Conservation (phyloP, 2,888 invertebrate species). For the Periphyllus acericola region DNA sequence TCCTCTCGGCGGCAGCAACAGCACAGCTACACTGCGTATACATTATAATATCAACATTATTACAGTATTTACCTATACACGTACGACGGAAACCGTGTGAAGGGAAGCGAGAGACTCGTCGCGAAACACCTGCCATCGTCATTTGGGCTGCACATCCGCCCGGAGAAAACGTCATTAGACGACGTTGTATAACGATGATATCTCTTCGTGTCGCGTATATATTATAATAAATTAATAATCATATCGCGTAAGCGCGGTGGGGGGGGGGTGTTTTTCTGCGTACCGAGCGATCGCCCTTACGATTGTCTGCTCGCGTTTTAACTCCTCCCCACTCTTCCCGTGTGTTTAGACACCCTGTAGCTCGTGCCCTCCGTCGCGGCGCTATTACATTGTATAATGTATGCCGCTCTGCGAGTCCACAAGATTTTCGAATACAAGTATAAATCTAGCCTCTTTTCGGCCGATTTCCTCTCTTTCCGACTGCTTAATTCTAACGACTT, state of each 20-base stretch:
- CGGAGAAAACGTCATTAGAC: background rate
- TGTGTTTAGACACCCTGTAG: background rate
- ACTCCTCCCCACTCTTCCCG: background rate
- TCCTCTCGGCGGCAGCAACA: background rate
- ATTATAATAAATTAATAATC: too few relatives aligned
- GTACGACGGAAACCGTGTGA: background rate
- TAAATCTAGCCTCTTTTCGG: background rate
- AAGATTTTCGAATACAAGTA: background rate
- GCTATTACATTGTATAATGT: background rate
- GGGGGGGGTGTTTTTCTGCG: background rate
- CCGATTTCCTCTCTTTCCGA: background rate
- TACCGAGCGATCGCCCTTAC: background rate
- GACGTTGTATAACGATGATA: background rate
- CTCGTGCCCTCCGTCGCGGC: background rate
- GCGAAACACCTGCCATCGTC: background rate
- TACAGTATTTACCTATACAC: background rate
- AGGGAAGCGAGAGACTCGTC: background rate
- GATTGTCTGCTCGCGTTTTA: background rate
- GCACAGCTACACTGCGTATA: too few relatives aligned
- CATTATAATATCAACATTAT: background rate
- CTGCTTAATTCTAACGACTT: too few relatives aligned
- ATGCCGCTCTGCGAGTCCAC: background rate
- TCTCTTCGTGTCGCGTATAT: background rate
- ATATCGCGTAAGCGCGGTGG: too few relatives aligned
- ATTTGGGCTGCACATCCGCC: background rate